Percentiles rank a stretch among this genome's conserved stretches.
Conservation (phyloP, 2,113 vertebrate species). For the Chaetodon auriga region DNA sequence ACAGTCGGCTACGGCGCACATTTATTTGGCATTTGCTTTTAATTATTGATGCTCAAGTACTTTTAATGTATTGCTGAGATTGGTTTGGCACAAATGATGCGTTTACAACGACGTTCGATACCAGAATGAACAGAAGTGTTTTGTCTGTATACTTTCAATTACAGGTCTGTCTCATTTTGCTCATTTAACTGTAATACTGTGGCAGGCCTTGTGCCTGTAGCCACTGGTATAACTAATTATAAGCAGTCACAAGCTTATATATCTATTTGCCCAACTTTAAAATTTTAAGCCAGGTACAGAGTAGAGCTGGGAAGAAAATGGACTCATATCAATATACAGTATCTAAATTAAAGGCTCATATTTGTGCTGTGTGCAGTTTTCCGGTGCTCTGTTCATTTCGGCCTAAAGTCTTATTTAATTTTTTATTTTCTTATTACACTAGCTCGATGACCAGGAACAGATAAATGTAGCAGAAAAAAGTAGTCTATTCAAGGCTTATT, state of each 20-base stretch:
- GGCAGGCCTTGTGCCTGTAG: not conserved
- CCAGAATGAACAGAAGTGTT: not conserved
- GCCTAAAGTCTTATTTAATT: too few species aligned
- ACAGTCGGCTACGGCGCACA: not conserved
- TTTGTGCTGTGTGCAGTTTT: too few species aligned
- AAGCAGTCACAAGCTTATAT: not conserved
- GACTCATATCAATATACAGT: too few species aligned
- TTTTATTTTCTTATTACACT: too few species aligned
- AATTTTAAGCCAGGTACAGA: not conserved
- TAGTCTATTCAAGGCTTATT: too few species aligned
- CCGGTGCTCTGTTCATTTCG: too few species aligned
- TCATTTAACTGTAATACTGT: not conserved
- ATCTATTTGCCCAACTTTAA: not conserved
- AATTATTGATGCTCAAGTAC: not conserved
- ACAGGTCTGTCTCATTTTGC: not conserved
- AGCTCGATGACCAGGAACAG: too few species aligned
- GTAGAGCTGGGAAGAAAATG: too few species aligned
- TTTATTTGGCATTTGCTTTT: not conserved
- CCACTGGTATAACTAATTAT: not conserved
- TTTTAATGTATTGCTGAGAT: not conserved
- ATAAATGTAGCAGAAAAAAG: too few species aligned
- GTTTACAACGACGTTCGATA: not conserved
- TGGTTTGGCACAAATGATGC: not conserved
- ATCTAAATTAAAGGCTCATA: too few species aligned
- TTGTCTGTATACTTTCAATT: not conserved